These are phyloP conservation scores for Drepana falcataria DNA, from an alignment of 2,888 invertebrate genomes.

Conservation along the genomic window DNA sequence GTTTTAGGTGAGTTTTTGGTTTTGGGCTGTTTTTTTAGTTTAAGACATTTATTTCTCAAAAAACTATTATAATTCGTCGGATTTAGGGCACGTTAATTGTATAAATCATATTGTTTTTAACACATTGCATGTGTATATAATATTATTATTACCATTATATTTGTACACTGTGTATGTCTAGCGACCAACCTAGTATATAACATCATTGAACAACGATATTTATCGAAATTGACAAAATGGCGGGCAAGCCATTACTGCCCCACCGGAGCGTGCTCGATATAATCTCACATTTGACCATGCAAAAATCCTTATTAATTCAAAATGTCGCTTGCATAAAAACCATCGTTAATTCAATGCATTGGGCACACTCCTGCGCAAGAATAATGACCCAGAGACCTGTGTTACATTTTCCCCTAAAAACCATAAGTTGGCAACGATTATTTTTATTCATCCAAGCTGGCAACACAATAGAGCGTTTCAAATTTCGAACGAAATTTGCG, in stretches of 20 bases:
- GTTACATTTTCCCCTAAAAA: conserved; percentile 63
- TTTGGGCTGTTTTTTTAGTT: too few relatives aligned
- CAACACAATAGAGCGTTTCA: conserved; percentile 73
- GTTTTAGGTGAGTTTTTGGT: too few relatives aligned
- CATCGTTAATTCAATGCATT: conserved; percentile 54
- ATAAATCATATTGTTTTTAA: too few relatives aligned
- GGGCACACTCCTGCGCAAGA: conserved; percentile 44
- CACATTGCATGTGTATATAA: too few relatives aligned
- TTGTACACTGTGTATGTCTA: background rate
- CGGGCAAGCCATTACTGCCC: conserved; percentile 17
- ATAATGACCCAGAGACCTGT: conserved; percentile 43
- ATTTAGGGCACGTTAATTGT: too few relatives aligned
- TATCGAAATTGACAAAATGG: too few relatives aligned
- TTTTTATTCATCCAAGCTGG: conserved; percentile 65
- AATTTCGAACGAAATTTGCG: conserved; percentile 77
- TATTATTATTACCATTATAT: too few relatives aligned
- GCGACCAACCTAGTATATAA: too few relatives aligned
- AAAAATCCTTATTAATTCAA: conserved; percentile 58
- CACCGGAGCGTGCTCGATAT: conserved; percentile 22
- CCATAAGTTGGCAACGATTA: conserved; percentile 57
- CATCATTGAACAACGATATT: too few relatives aligned
- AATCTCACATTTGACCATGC: conserved; percentile 53
- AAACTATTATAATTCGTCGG: too few relatives aligned
- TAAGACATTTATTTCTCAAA: too few relatives aligned
- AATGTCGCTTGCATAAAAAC: conserved; percentile 66